phyloP scores from a whole-genome alignment of 2,113 vertebrate genomes.

The Brachyhypopomus occidentalis region DNA sequence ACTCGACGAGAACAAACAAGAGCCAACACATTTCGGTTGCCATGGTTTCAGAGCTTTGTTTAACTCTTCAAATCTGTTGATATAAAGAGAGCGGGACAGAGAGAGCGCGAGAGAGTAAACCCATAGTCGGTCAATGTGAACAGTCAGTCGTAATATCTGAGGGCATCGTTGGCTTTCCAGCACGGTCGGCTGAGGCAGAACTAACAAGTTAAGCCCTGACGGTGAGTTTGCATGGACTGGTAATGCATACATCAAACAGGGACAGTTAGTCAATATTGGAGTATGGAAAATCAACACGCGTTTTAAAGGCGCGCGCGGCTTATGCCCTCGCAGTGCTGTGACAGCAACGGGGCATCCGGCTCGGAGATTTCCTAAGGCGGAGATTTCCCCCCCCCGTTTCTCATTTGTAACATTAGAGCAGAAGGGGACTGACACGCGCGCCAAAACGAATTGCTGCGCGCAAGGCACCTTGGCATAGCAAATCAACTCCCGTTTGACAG shows the following conservation, averaged over 20 bases:
- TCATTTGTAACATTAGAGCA: conserved; percentile 74
- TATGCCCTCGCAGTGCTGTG: conserved; percentile 80
- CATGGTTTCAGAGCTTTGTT: conserved; percentile 64
- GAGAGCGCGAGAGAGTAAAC: conserved; percentile 37
- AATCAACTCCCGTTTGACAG: conserved; percentile 62
- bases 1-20: conserved; percentile 74
- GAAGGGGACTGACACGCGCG: conserved; percentile 61
- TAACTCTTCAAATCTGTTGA: conserved; percentile 27
- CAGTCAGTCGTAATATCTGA: conserved; percentile 92
- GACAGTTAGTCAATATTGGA: conserved; percentile 92
- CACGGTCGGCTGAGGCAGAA: conserved; percentile 90
- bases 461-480: conserved; percentile 65
- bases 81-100: conserved; percentile 13
- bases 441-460: conserved; percentile 58
- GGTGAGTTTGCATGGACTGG: conserved; percentile 86
- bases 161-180: conserved; percentile 88
- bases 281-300: conserved; percentile 89
- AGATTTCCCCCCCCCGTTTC: conserved; percentile 64
- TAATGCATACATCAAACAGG: conserved; percentile 91
- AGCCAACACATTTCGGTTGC: conserved; percentile 75
- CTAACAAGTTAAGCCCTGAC: conserved; percentile 97
- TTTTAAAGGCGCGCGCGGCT: conserved; percentile 82
- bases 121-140: conserved; percentile 85
- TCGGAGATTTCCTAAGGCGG: conserved; percentile 63
- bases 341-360: conserved; percentile 59